Evolutionary conservation across 64 coral and sea anemone genomes (phyloP).

Genomic region (Anthopleura sola): DNA sequence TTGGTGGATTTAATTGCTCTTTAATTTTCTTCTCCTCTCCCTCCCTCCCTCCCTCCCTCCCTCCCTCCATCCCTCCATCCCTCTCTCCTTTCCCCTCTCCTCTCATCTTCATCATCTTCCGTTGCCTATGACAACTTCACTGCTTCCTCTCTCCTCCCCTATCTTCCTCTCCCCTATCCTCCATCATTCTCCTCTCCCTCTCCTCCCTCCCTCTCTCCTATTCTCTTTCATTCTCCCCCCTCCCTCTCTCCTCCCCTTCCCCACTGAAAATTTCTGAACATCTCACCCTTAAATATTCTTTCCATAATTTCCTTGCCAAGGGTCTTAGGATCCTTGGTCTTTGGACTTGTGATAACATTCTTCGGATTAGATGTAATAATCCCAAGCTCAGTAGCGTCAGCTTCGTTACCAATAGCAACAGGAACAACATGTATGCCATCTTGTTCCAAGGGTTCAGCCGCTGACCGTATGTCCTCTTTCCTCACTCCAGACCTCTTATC

Average conservation of each 20-base stretch:
- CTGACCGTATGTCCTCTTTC: constrained; percentile 34
- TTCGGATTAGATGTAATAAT: constrained; percentile 36
- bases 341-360: constrained; percentile 39
- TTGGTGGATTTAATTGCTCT: too few species aligned
- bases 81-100: too few species aligned
- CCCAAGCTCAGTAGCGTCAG: constrained; percentile 33
- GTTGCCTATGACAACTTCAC: too few species aligned
- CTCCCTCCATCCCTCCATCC: too few species aligned
- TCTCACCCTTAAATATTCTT: constrained; percentile 56
- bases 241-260: neutral
- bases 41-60: too few species aligned
- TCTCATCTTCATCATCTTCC: too few species aligned
- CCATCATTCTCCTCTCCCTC: too few species aligned
- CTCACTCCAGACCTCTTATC: constrained; percentile 52
- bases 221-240: neutral
- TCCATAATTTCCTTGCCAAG: constrained; percentile 61
- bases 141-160: too few species aligned
- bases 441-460: constrained; percentile 38
- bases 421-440: constrained; percentile 58
- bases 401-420: constrained; percentile 60
- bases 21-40: too few species aligned
- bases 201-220: too few species aligned
- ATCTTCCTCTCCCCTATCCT: too few species aligned
- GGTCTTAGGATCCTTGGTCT: constrained; percentile 23
- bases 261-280: neutral